Evolutionary conservation across 2,888 invertebrate species (phyloP).

Genomic region (Hoplodrina ambigua): DNA sequence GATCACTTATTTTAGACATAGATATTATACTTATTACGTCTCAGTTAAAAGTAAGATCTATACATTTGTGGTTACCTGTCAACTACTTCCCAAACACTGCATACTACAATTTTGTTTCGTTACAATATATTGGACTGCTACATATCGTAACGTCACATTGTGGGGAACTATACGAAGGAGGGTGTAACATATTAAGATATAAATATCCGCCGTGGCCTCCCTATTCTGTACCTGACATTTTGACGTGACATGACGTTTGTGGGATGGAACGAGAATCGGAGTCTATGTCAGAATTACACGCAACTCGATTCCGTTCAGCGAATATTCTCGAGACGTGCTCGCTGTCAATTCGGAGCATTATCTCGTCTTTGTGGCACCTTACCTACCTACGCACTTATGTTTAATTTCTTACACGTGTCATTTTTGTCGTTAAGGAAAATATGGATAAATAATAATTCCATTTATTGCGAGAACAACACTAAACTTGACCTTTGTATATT

Average conservation of each 20-base stretch:
- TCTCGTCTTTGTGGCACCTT: constrained; percentile 20
- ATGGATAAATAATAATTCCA: not conserved
- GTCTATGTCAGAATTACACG: constrained; percentile 79
- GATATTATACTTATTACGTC: too few relatives aligned
- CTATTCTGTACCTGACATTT: constrained; percentile 72
- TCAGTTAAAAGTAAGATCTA: not conserved
- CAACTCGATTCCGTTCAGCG: constrained; percentile 70
- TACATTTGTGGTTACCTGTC: not conserved
- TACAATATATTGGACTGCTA: not conserved
- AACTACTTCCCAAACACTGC: not conserved
- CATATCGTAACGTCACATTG: not conserved
- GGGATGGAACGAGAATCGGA: constrained; percentile 70
- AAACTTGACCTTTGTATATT: not conserved
- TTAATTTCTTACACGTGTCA: constrained; percentile 12
- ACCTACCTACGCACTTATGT: not conserved
- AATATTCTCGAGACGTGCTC: constrained; percentile 53
- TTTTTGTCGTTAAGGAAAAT: not conserved
- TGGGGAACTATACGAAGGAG: constrained; percentile 13
- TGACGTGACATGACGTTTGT: constrained; percentile 79
- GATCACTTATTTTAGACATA: too few relatives aligned
- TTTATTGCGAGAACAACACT: not conserved
- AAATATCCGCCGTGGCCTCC: constrained; percentile 45
- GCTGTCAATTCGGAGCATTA: constrained; percentile 50
- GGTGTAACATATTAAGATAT: constrained; percentile 47
- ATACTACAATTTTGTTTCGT: not conserved